phyloP scores from a whole-genome alignment of 1,140 invertebrate genomes.

The Doryteuthis pealeii region DNA sequence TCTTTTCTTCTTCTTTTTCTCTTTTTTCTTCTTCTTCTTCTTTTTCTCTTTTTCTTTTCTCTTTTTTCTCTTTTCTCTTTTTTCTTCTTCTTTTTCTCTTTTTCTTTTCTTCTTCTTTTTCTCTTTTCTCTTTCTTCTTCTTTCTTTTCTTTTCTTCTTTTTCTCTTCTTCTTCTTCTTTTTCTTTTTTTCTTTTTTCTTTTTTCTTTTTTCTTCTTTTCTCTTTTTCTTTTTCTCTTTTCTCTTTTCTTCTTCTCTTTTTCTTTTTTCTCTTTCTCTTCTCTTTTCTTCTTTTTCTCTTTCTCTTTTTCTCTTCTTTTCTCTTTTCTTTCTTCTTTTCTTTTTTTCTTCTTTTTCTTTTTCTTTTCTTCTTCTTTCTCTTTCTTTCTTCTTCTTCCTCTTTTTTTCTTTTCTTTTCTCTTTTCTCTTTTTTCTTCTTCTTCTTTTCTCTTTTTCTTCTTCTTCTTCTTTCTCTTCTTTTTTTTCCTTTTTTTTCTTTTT shows the following conservation, averaged over 20 bases:
- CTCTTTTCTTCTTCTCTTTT: background rate
- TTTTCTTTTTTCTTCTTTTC: background rate
- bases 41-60: background rate
- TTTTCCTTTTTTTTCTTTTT: conserved; percentile 15
- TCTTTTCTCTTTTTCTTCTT: conserved; percentile 9
- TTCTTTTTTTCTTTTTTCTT: background rate
- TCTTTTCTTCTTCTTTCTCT: background rate
- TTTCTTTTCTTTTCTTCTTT: background rate
- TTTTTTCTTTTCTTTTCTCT: conserved; percentile 6
- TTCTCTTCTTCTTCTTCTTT: background rate
- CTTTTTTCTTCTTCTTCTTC: background rate
- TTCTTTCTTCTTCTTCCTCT: background rate
- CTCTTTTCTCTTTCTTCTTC: background rate
- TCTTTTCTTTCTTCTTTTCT: conserved; percentile 1
- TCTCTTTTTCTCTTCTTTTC: no score
- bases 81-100: background rate
- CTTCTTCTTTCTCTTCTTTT: conserved; percentile 10
- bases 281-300: background rate
- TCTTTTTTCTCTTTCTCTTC: background rate
- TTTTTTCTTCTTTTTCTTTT: background rate
- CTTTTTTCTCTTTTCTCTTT: background rate
- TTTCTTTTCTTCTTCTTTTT: background rate
- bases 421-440: background rate
- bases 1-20: background rate
- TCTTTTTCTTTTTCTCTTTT: background rate